These are phyloP conservation scores for Hirudinaria manillensis DNA, from an alignment of 2,888 invertebrate species.

Conservation along the genomic window DNA sequence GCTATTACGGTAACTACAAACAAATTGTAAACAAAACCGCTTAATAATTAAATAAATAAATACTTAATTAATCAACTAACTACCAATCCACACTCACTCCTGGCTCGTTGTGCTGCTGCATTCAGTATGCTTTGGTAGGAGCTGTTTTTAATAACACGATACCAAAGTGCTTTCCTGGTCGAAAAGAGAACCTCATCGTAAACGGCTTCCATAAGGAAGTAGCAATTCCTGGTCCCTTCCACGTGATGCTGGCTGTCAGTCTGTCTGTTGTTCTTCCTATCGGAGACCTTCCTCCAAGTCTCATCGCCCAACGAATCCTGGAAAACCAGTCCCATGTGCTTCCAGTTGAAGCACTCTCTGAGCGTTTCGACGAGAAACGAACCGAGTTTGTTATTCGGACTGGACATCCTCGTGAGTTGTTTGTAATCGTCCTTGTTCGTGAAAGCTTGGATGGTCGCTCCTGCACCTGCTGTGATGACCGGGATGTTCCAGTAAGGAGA, in stretches of 20 bases:
- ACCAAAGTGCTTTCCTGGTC: background rate
- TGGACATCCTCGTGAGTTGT: slow-evolving; percentile 12
- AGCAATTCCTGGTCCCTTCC: slow-evolving; percentile 58
- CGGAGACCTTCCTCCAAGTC: background rate
- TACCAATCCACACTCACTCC: background rate
- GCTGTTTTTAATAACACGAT: background rate
- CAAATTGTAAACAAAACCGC: too few relatives aligned
- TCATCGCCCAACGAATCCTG: background rate
- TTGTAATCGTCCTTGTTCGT: slow-evolving; percentile 4
- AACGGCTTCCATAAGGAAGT: slow-evolving; percentile 68
- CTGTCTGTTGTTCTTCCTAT: background rate
- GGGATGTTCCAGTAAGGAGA: slow-evolving; percentile 83
- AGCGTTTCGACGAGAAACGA: slow-evolving; percentile 4
- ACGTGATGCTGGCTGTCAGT: slow-evolving; percentile 25
- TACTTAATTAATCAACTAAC: too few relatives aligned
- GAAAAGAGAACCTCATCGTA: slow-evolving; percentile 57
- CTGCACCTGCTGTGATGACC: slow-evolving; percentile 65
- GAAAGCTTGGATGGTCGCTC: background rate
- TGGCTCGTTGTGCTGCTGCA: background rate
- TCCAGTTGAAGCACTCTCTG: background rate
- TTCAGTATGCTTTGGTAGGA: background rate
- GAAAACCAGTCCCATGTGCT: slow-evolving; percentile 17
- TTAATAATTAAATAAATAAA: too few relatives aligned
- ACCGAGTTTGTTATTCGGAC: background rate
- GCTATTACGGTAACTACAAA: too few relatives aligned